These are phyloP conservation scores for Aldabrachelys gigantea DNA, from an alignment of 2,113 vertebrate genomes.

Conservation along the genomic window DNA sequence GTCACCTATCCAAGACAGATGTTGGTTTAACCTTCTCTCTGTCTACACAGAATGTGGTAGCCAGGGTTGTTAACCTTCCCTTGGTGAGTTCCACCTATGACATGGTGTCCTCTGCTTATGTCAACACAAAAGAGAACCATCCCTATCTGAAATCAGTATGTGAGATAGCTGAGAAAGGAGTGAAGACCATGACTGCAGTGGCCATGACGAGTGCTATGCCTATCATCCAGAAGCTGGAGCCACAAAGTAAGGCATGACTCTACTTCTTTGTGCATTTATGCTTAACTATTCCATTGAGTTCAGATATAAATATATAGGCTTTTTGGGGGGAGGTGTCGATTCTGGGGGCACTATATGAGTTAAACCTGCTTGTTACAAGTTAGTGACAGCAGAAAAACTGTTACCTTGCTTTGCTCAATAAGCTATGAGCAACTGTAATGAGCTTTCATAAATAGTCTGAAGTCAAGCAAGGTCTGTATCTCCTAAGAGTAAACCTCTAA, in stretches of 20 bases:
- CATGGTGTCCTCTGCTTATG: constrained; percentile 82
- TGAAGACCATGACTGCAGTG: constrained; percentile 83
- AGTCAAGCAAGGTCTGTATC: not conserved
- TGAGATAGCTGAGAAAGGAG: constrained; percentile 83
- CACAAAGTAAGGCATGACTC: constrained; percentile 85
- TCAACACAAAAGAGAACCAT: constrained; percentile 81
- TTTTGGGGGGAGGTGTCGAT: not conserved
- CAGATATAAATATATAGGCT: not conserved
- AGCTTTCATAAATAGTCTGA: not conserved
- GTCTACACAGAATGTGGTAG: constrained; percentile 79
- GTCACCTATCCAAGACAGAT: not conserved
- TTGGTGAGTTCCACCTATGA: constrained; percentile 86
- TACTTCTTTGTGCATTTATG: not conserved
- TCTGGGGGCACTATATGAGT: not conserved
- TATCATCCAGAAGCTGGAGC: constrained; percentile 85
- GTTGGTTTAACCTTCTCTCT: not conserved
- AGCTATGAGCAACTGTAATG: not conserved
- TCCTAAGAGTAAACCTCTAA: not conserved
- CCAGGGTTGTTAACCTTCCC: constrained; percentile 82
- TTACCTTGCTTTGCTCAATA: not conserved
- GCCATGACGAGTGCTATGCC: constrained; percentile 84
- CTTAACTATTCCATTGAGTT: not conserved
- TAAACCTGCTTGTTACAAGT: not conserved
- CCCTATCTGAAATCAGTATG: constrained; percentile 83
- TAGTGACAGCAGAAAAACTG: not conserved